Base-by-base conservation (phyloP, 2,113 vertebrate species). In the Ancistrus triradiatus region DNA sequence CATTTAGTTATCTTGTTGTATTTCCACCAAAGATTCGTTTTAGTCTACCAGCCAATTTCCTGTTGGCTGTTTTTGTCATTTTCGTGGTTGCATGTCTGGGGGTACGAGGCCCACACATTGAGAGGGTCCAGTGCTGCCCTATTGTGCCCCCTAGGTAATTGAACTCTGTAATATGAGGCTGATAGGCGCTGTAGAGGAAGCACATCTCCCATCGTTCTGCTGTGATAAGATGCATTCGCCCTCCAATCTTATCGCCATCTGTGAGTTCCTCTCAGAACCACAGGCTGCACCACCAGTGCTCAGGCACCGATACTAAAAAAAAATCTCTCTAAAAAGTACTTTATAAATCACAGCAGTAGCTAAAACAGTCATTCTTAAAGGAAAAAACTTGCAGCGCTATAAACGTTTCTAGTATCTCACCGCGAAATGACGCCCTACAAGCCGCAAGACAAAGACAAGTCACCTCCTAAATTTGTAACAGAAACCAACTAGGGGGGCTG, bases 141-240 rank as follows among this genome's bases (percentile, higher is more conserved):
- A 22, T 24, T 43, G 58, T 15, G 5, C 50, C 60, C 49, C 51
- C 44, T 24, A 24, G 40, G 40, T 52, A 63, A 53, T 49, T 33
- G 61, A 59, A 47, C 40, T 53, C 50, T 63, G 28, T 19, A 53
- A 52, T 46, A 49, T 55, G 28, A 49, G 68, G 74, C 53, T 69
- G 78, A 76, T 60, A 65, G 56, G 70, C 50, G 44, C 52, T 44
- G 48, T 27, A 44, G 68, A 76, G 68, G 80, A 72, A 68, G 75
- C 75, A 78, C 63, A 74, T 50, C 53, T 69, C 63, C 61, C 50
- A 44, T 59, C 27, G 58, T 61, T 64, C 69, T 70, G 52, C 35
- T 47, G 51, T 63, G 70, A 78, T 79, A 73, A 70, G 44, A 46
- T 35, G 52, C 43, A 60, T 73, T 62, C 25, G 14, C 68, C n/a